phyloP scores from a whole-genome alignment of 2,113 vertebrate species.

The Myotis lucifugus region DNA sequence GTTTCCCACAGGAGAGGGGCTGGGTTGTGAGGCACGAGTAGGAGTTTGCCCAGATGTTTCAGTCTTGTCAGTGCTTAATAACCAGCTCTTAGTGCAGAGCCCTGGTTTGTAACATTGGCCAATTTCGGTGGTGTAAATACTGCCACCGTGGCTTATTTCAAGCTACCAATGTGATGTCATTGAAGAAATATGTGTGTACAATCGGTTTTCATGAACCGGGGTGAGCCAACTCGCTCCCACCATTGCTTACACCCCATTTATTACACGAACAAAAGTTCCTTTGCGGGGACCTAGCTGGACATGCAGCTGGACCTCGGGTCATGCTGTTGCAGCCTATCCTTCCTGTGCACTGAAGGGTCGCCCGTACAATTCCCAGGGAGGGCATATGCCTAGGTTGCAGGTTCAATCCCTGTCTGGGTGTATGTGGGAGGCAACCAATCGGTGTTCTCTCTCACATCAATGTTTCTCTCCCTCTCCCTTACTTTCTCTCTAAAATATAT shows the following conservation, averaged over 20 bases:
- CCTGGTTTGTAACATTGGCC: neutral
- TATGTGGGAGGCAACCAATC: no score
- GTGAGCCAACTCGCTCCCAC: neutral
- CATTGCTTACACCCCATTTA: neutral
- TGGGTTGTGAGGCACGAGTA: neutral
- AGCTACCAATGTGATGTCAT: neutral
- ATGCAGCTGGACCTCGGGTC: accelerated
- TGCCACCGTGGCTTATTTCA: neutral
- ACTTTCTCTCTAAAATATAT: neutral
- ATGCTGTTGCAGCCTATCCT: neutral
- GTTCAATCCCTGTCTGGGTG: no score
- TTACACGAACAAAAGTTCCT: neutral
- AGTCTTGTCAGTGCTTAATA: neutral
- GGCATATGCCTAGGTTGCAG: neutral
- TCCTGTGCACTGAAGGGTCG: no score
- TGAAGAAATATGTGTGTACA: neutral
- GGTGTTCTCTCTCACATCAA: no score
- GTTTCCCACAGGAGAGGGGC: neutral
- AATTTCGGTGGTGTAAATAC: neutral
- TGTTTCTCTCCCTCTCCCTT: no score
- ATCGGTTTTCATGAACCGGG: neutral
- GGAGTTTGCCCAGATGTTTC: neutral
- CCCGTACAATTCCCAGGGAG: neutral
- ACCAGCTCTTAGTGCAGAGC: neutral
- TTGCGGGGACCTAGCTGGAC: neutral